Evolutionary conservation across 2,888 invertebrate species (phyloP), one percentile per base, ranked within the genome.

Genomic region (Drosophila robusta): DNA sequence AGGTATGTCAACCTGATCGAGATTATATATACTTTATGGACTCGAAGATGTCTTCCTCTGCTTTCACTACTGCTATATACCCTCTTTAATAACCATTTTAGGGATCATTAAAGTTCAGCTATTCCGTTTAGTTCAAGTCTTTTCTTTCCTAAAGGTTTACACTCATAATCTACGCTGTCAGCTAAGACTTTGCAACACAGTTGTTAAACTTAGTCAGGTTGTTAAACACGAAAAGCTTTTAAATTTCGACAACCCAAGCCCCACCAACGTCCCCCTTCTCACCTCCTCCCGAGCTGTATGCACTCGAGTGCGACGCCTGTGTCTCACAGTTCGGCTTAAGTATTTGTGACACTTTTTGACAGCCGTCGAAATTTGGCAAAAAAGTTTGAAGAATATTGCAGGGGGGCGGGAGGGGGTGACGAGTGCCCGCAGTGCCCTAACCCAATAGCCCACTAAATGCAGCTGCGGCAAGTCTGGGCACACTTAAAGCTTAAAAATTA

Each of bases 341-440:
- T 73, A 68, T 56, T 75, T 83, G 84, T 78, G 84, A 87, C 89
- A 84, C 84, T 80, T 75, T 88, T 58, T 80, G 78, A 75, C 78
- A 83, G 66, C 52, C 66, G 61, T 69, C 66, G 66, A 84, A 85
- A 79, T 66, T 66, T 55, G 50, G 39, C 41, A 50, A 66, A 72
- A 72, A 83, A 75, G 62, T 70, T 61, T 68, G 65, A 73, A 65
- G 63, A 81, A 60, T 54, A 60, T 70, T 50, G 18, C 41, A 60
- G 58, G 46, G 14, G 39, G 34, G 47, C 34, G 12, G 39, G 9
- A 44, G 12, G 11, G 41, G 42, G 49, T 49, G 42, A 38, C 36
- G 18, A 57, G 50, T 41, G 51, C 22, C 26, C 24, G 64, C 56
- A 45, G 24, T 54, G 47, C 9, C 52, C 32, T 54, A 57, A 41